These are phyloP conservation scores for Desoria tigrina DNA, from an alignment of 2,888 invertebrate genomes.

Conservation along the genomic window DNA sequence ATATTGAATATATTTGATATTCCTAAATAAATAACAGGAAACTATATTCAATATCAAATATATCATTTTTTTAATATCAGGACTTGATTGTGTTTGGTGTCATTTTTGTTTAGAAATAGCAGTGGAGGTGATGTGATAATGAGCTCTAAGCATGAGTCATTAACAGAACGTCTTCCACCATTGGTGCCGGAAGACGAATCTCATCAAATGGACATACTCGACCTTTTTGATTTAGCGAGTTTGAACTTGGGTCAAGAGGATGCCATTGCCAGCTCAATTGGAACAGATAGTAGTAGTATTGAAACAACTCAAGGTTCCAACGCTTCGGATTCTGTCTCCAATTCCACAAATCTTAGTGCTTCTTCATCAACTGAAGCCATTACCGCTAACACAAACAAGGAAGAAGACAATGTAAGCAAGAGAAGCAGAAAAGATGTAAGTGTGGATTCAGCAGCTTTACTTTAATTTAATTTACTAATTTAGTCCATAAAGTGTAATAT, in stretches of 20 bases:
- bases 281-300: neutral
- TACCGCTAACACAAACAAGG: neutral
- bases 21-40: too few relatives aligned
- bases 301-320: neutral
- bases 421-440: conserved; percentile 3
- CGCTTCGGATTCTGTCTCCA: neutral
- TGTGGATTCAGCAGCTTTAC: neutral
- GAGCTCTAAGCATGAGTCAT: too few relatives aligned
- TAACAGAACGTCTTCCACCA: conserved; percentile 32
- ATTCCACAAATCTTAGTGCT: too few relatives aligned
- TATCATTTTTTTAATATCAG: too few relatives aligned
- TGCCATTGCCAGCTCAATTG: conserved; percentile 10
- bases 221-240: conserved; percentile 16
- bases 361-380: too few relatives aligned
- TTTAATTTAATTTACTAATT: too few relatives aligned
- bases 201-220: neutral
- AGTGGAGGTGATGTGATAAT: too few relatives aligned
- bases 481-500: too few relatives aligned
- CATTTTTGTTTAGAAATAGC: too few relatives aligned
- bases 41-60: too few relatives aligned
- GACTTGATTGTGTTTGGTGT: too few relatives aligned
- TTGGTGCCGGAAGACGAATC: neutral
- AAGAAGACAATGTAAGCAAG: neutral
- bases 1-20: too few relatives aligned
- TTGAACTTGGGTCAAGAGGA: neutral